A percentile compares a stretch with the other conserved stretches of the same genome.
These are phyloP conservation scores for Holacanthus passer DNA, from an alignment of 2,113 vertebrate species.

Conservation along the genomic window DNA sequence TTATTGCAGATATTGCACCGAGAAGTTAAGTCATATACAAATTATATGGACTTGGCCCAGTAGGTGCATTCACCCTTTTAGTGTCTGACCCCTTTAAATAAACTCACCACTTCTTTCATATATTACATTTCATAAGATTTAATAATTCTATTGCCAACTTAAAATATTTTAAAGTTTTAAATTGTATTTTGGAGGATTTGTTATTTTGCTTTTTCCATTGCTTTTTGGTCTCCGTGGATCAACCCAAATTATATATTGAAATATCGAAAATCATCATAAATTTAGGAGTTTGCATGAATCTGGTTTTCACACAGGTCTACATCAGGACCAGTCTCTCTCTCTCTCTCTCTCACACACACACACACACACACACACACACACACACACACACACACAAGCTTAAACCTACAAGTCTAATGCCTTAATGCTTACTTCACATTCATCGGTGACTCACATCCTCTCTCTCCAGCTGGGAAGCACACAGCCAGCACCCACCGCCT, in stretches of 20 bases:
- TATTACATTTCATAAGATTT: not conserved
- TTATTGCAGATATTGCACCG: not conserved
- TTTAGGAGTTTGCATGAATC: not conserved
- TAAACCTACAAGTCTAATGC: no score
- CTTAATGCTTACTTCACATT: not conserved
- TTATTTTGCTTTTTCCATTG: not conserved
- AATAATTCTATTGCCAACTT: not conserved
- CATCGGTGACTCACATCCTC: not conserved
- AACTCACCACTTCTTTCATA: not conserved
- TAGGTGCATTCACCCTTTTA: not conserved
- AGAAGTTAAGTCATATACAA: no score
- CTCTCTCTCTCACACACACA: not conserved
- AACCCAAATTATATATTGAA: not conserved
- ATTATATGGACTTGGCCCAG: no score
- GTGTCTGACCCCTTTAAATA: not conserved
- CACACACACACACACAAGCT: no score
- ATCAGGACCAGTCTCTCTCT: not conserved
- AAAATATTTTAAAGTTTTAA: not conserved
- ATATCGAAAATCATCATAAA: not conserved
- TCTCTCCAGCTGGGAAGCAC: conserved; percentile 90
- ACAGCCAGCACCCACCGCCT: conserved; percentile 91
- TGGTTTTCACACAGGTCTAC: not conserved
- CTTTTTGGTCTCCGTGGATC: not conserved
- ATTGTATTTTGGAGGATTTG: not conserved
- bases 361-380: not conserved